Evolutionary conservation across 2,888 invertebrate genomes (phyloP).

Genomic region (Dione vanillae): DNA sequence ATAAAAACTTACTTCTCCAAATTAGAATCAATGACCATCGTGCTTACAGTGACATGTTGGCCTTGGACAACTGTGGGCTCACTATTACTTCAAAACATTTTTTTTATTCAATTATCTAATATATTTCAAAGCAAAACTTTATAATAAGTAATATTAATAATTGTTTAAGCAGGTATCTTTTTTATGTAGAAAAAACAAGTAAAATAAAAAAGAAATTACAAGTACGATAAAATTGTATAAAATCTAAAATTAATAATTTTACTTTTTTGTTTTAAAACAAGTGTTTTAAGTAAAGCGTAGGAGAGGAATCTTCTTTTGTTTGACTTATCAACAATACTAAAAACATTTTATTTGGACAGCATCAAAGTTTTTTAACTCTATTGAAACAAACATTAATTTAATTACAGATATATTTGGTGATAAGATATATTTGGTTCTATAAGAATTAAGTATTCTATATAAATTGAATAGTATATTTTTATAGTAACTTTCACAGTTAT

Average conservation of each 20-base stretch:
- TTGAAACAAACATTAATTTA: conserved; percentile 1
- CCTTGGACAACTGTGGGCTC: too few relatives aligned
- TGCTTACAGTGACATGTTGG: too few relatives aligned
- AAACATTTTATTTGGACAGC: conserved; percentile 6
- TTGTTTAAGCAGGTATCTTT: too few relatives aligned
- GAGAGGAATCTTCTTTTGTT: conserved; percentile 20
- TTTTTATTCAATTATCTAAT: too few relatives aligned
- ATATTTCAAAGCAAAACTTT: too few relatives aligned
- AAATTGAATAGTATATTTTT: too few relatives aligned
- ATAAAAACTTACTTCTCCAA: too few relatives aligned
- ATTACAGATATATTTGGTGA: conserved; percentile 10
- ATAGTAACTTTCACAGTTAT: too few relatives aligned
- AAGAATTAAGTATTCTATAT: background rate
- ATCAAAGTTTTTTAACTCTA: conserved; percentile 14
- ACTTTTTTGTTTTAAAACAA: background rate
- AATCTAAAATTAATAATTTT: conserved; percentile 4
- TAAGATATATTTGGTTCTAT: too few relatives aligned
- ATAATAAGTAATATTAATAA: background rate
- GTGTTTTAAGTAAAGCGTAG: conserved; percentile 1
- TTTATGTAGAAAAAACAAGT: background rate
- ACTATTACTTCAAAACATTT: too few relatives aligned
- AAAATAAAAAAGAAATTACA: background rate
- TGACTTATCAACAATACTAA: conserved; percentile 10
- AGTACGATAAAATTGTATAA: conserved; percentile 1
- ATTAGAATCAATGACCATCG: too few relatives aligned